Conservation (phyloP, 2,888 invertebrate species). For the Entomobrya proxima region DNA sequence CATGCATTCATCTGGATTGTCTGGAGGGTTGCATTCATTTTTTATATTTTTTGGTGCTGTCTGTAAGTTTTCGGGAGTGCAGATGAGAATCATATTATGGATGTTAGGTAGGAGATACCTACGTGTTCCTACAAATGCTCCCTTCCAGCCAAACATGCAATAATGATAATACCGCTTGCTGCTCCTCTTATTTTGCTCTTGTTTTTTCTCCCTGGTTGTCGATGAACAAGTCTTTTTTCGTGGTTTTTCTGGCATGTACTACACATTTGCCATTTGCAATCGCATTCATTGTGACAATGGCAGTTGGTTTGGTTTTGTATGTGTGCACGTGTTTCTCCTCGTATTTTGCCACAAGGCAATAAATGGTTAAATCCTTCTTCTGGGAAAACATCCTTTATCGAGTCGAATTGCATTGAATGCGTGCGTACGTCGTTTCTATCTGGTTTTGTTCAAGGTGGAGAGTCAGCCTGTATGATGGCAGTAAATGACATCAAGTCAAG, state of each 20-base stretch:
- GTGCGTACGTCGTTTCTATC: constrained; percentile 1
- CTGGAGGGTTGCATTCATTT: constrained; percentile 18
- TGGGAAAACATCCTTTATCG: constrained; percentile 41
- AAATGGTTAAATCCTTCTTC: constrained; percentile 45
- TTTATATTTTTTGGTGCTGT: neutral
- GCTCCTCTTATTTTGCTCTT: neutral
- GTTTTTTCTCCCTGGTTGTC: neutral
- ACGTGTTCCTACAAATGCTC: neutral
- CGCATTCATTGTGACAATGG: neutral
- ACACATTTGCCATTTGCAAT: constrained; percentile 25
- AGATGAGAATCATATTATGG: neutral
- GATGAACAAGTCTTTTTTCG: constrained; percentile 15
- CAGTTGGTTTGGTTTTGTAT: neutral
- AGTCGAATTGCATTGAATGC: constrained; percentile 22
- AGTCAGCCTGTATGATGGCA: neutral
- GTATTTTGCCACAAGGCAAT: constrained; percentile 41
- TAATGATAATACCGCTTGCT: neutral
- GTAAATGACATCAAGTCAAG: constrained; percentile 51
- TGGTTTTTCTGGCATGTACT: neutral
- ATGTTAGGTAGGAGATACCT: neutral
- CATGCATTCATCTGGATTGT: neutral
- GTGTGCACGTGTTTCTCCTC: constrained; percentile 54
- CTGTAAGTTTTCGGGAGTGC: neutral
- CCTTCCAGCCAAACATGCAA: constrained; percentile 10
- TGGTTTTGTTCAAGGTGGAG: neutral